Percentiles rank a stretch among this genome's conserved stretches.
phyloP scores from a whole-genome alignment of 2,797 vertebrate genomes.

The Eutrigla gurnardus region DNA sequence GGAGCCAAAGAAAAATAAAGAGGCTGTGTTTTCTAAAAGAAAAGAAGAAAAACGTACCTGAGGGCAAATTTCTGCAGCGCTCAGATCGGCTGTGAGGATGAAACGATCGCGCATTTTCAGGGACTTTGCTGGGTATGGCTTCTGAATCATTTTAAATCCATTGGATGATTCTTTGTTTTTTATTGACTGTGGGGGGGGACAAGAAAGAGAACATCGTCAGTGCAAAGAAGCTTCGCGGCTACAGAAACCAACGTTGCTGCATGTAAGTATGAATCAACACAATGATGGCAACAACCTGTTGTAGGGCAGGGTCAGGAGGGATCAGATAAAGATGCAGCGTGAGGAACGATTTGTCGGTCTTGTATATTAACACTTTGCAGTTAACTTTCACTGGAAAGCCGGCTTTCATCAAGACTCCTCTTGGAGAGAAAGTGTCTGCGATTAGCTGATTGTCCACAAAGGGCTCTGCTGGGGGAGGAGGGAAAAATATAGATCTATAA shows the following conservation, averaged over 20 bases:
- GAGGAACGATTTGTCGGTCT: slow-evolving; percentile 23
- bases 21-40: not conserved
- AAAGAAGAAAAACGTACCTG: not conserved
- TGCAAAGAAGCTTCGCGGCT: not conserved
- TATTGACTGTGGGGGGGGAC: not conserved
- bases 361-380: slow-evolving; percentile 31
- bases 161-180: not conserved
- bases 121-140: not conserved
- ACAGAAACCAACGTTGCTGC: not conserved
- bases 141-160: not conserved
- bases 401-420: not conserved
- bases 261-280: not conserved
- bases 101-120: not conserved
- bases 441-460: accelerated
- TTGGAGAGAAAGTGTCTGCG: slow-evolving; percentile 7
- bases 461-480: not conserved
- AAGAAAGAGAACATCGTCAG: not conserved
- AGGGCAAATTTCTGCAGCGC: not conserved
- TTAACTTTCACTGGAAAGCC: not conserved
- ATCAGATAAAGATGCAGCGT: slow-evolving; percentile 39
- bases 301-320: slow-evolving; percentile 27
- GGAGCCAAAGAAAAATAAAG: not conserved
- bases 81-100: not conserved
- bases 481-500: not conserved
- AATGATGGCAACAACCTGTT: slow-evolving; percentile 15